Base-by-base conservation (phyloP, 2,797 vertebrate species). In the Takifugu rubripes region DNA sequence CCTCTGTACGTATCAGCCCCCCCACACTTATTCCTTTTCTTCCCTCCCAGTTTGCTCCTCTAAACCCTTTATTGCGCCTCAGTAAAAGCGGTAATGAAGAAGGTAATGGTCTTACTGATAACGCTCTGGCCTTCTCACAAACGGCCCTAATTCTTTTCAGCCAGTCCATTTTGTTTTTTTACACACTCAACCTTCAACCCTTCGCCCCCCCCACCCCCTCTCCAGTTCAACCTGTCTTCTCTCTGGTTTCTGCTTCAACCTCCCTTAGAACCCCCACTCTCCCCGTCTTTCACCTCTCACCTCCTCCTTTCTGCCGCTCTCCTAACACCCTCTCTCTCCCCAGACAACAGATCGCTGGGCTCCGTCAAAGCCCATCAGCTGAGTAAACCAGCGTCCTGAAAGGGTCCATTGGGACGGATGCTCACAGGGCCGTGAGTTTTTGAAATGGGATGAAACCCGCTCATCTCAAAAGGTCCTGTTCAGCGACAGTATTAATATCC, bases 141-240 rank as follows among this genome's bases (percentile, higher is more conserved):
- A 79, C 49, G 74, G 61, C 60, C 49, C 70, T 63, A 68, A 72
- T 72, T 61, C 73, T 69, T 72, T 79, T 57, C 71, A 56, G 76
- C 56, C 74, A 61, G 52, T 73, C 74, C 60, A 75, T 75, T 79
- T 64, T 59, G 6, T 36, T 40, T 71, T 78, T 76, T 77, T 54
- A 66, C 31, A 57, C 63, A 81, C 72, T 82, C 81, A 76, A 85
- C 81, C 74, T 82, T 79, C 79, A 84, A 75, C 68, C 81, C 64
- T 27, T 24, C 61, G 31, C 31, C 64, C 73, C 64, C 11, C 64
- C 31, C 64, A 73, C 64, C 11, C 64, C 61, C 70, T 59, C 77
- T 50, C 61, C 67, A 57, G 45, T 24, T 62, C 27, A 78, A 81
- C 73, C 70, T 17, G 61, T 27, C 59, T 77, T 64, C 77, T 72